Evolutionary conservation across 2,888 invertebrate genomes (phyloP).

Genomic region (Acronicta psi): DNA sequence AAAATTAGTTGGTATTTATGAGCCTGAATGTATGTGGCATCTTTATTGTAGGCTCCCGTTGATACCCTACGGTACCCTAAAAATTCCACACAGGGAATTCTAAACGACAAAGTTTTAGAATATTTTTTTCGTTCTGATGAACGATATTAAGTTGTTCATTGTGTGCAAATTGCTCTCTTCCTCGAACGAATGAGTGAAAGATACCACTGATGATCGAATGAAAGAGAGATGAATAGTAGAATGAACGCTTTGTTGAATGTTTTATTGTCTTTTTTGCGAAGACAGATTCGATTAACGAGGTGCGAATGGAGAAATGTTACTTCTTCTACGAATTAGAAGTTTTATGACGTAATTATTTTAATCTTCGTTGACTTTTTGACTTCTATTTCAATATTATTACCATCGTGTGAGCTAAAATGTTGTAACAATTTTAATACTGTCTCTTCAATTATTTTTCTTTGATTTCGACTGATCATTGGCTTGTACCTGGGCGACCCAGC

Average conservation of each 20-base stretch:
- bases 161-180: conserved; percentile 14
- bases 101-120: not conserved
- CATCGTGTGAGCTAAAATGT: no score
- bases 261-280: conserved; percentile 16
- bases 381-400: no score
- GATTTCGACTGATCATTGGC: no score
- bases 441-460: no score
- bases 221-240: conserved; percentile 17
- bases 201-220: conserved; percentile 23
- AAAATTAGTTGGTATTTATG: no score
- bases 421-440: no score
- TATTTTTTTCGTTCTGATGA: conserved; percentile 6
- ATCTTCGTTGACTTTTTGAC: not conserved
- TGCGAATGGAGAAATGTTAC: not conserved
- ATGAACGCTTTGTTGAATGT: conserved; percentile 17
- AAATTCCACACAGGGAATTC: conserved; percentile 4
- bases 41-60: no score
- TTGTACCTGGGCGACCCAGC: no score
- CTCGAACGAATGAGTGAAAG: conserved; percentile 31
- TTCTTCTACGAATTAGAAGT: not conserved
- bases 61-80: not conserved
- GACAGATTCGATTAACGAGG: conserved; percentile 14
- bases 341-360: not conserved
- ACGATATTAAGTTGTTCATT: conserved; percentile 3
- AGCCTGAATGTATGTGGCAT: no score